Evolutionary conservation across 2,888 invertebrate genomes (phyloP), one percentile per base, ranked within the genome.

Genomic region (Meiosimyza platycephala): DNA sequence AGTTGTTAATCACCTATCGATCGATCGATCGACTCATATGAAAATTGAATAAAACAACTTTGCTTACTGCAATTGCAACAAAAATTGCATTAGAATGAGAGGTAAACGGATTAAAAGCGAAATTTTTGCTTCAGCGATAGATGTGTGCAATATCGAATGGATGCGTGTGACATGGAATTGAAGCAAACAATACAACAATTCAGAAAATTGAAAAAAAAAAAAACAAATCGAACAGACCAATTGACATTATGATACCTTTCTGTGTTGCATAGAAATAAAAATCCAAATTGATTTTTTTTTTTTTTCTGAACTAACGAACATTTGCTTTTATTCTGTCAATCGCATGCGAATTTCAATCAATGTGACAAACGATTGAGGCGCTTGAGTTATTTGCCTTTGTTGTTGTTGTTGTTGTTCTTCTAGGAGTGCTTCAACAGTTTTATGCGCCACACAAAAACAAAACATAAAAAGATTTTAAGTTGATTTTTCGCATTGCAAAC

Each of bases 241-340:
- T 81, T 80, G 82, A 81, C 75, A 73, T 82, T 82, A 81, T 82
- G 82, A 80, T 57, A 40, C 40, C 40, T 40, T 57, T 57, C 22
- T 57, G 57, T 28, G 28, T 47, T 63, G 63, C 16, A 9, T 16
- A 47, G 47, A 40, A 40, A 40, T 40, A 40, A 40, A 63, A 63
- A 63, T 48, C 18, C 16, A 47, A 63, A 63, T 63, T 48, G 63
- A 48, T 63, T 47, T 2, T 16, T 47, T 63, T 47, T 62, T 62
- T 62, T 62, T 6, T 1, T 40, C 9, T 28, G 2, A 28, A 1
- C 28, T 3, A 28, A 40, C 9, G 40, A 40, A 40, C 9, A 40
- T 40, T 40, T 40, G 33, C 15, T 40, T 16, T 47, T 48, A 2
- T 40, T 16, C 47, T 12, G 22, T 57, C 57, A 57, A 13, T 57